Conservation (phyloP, 2,113 vertebrate species). For the Etheostoma cragini region DNA sequence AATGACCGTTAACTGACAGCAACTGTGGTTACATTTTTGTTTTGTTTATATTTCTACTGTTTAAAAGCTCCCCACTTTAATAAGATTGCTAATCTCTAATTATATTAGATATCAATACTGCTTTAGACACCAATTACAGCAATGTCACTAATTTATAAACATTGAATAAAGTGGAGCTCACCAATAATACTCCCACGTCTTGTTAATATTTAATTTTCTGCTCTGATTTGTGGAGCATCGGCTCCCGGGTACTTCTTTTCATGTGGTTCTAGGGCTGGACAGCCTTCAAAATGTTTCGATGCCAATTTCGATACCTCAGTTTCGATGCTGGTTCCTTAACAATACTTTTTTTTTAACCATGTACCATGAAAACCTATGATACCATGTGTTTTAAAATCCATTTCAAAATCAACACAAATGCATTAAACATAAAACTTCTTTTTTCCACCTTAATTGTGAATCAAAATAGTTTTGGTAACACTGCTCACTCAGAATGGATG, state of each 20-base stretch:
- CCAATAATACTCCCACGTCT: neutral
- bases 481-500: too few relatives aligned
- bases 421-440: too few relatives aligned
- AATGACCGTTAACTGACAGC: neutral
- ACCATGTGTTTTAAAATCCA: too few relatives aligned
- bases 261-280: neutral
- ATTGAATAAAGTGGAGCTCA: neutral
- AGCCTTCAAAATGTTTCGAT: too few relatives aligned
- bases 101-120: conserved; percentile 2
- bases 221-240: conserved; percentile 16
- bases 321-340: too few relatives aligned
- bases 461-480: too few relatives aligned
- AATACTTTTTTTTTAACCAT: too few relatives aligned
- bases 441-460: too few relatives aligned
- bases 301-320: too few relatives aligned
- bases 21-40: conserved; percentile 5
- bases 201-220: neutral
- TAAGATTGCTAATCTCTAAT: neutral
- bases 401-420: too few relatives aligned
- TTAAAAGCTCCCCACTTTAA: neutral
- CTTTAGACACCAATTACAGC: neutral
- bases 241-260: neutral
- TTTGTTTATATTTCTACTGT: neutral
- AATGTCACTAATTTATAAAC: neutral
- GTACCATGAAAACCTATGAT: too few relatives aligned